Conservation (phyloP, 2,113 vertebrate species). For the Erinaceus europaeus region DNA sequence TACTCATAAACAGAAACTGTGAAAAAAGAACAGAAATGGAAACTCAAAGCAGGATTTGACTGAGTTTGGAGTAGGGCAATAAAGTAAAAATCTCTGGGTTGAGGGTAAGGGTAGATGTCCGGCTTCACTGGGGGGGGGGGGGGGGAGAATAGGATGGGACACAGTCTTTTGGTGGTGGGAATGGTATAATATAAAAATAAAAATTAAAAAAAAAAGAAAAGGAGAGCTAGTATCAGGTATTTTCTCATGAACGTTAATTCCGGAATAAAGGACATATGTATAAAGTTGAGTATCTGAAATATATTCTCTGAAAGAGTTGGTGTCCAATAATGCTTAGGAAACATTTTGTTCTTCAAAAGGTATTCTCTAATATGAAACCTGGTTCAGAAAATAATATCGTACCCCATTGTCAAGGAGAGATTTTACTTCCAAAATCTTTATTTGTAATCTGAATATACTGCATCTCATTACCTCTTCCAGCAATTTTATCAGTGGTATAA, state of each 20-base stretch:
- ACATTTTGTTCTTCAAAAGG: background rate
- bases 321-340: background rate
- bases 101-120: too few relatives aligned
- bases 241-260: background rate
- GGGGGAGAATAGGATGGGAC: too few relatives aligned
- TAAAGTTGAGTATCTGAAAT: background rate
- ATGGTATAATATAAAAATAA: background rate
- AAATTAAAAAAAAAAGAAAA: background rate
- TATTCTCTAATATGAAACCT: background rate
- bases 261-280: background rate
- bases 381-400: background rate
- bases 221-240: background rate
- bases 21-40: too few relatives aligned
- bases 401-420: background rate
- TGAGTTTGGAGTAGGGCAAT: too few relatives aligned
- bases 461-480: background rate
- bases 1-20: too few relatives aligned
- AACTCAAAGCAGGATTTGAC: too few relatives aligned
- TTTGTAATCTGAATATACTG: background rate
- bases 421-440: background rate
- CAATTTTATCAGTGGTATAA: background rate
- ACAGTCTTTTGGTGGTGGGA: background rate
- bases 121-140: too few relatives aligned
- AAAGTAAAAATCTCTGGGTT: too few relatives aligned
- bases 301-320: background rate